These are phyloP conservation scores for Drosophila hydei DNA, from an alignment of 1,140 invertebrate species.

Conservation along the genomic window DNA sequence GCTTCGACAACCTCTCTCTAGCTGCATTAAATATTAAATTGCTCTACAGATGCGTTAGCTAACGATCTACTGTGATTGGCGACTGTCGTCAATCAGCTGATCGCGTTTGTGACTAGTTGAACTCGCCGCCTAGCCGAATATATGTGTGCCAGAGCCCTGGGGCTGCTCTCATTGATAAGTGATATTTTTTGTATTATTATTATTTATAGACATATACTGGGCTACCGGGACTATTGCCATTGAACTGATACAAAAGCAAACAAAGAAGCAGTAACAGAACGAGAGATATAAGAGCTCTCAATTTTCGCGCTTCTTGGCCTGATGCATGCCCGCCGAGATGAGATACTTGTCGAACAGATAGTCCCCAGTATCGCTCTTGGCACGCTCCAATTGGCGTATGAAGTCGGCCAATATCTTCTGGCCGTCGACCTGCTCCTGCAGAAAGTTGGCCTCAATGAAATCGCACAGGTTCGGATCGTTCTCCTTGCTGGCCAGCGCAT, in stretches of 20 bases:
- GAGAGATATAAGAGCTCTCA: not conserved
- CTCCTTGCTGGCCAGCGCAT: slow-evolving; percentile 87
- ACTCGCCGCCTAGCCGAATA: not conserved
- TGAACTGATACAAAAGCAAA: slow-evolving; percentile 3
- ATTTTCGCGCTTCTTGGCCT: not conserved
- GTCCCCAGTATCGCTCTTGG: slow-evolving; percentile 89
- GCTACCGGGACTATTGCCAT: not conserved
- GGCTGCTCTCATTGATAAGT: slow-evolving; percentile 47
- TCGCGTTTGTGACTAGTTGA: not conserved
- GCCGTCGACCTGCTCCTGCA: slow-evolving; percentile 91
- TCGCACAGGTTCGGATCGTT: slow-evolving; percentile 90
- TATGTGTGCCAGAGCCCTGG: not conserved
- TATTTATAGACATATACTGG: slow-evolving; percentile 57
- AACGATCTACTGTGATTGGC: not conserved
- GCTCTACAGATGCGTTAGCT: no score
- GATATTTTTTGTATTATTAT: slow-evolving; percentile 2
- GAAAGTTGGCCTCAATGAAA: slow-evolving; percentile 89
- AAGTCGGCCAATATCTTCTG: slow-evolving; percentile 90
- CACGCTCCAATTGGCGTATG: slow-evolving; percentile 89
- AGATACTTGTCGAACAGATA: slow-evolving; percentile 89
- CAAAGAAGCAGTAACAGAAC: not conserved
- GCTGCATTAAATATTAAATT: no score
- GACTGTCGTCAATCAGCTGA: not conserved
- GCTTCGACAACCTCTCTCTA: no score
- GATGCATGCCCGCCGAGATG: slow-evolving; percentile 34